phyloP scores from a whole-genome alignment of 1,140 invertebrate species.

The Aphis craccivora region DNA sequence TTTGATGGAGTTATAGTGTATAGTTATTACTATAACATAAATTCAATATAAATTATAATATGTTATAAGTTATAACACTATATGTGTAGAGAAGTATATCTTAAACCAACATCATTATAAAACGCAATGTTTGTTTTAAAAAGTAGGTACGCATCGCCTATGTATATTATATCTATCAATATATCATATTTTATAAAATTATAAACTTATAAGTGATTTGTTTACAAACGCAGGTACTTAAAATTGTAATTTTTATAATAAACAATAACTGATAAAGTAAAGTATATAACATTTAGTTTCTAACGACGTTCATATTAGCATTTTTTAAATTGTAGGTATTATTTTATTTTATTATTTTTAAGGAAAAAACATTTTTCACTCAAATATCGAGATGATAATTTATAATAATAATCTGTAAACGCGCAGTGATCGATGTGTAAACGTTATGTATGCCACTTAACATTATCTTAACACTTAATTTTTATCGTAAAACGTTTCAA shows the following conservation, averaged over 20 bases:
- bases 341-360: too few relatives aligned
- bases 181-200: background rate
- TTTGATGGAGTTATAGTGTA: background rate
- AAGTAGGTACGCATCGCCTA: background rate
- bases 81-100: background rate
- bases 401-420: too few relatives aligned
- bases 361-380: too few relatives aligned
- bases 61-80: too few relatives aligned
- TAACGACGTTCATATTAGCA: background rate
- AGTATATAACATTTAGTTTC: background rate
- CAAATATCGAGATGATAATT: too few relatives aligned
- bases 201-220: background rate
- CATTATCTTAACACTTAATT: too few relatives aligned
- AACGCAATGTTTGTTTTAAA: background rate
- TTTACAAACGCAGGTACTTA: too few relatives aligned
- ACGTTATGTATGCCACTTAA: too few relatives aligned
- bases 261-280: background rate
- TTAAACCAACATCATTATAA: constrained; percentile 10
- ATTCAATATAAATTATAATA: background rate
- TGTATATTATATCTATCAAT: too few relatives aligned
- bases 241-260: background rate
- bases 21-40: background rate
- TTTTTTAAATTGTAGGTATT: background rate
- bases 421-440: too few relatives aligned
- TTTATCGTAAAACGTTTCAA: too few relatives aligned